Evolutionary conservation across 2,797 vertebrate genomes (phyloP).

Genomic region (Margarornis squamiger): DNA sequence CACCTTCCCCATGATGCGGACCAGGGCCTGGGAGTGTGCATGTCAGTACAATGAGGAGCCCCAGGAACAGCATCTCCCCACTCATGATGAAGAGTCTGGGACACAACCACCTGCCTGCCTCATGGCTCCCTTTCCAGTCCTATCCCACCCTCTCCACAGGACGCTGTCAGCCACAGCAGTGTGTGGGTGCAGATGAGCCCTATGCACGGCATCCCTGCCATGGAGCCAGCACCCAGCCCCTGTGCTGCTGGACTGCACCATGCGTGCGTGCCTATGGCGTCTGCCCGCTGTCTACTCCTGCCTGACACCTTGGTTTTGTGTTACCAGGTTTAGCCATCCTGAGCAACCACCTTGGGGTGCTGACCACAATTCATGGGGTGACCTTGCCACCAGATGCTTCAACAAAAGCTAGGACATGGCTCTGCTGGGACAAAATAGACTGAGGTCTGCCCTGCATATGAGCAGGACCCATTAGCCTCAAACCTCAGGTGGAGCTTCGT

Average conservation of each 20-base stretch:
- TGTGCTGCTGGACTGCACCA: background rate
- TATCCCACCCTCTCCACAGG: background rate
- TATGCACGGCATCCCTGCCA: background rate
- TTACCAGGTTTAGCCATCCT: background rate
- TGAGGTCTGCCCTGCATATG: background rate
- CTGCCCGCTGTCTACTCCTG: background rate
- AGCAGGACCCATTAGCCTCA: background rate
- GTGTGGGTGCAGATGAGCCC: fast-evolving
- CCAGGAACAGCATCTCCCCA: background rate
- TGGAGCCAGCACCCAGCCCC: background rate
- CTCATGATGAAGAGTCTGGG: background rate
- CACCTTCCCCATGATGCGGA: background rate
- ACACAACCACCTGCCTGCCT: background rate
- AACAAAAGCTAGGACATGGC: fast-evolving
- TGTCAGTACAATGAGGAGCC: background rate
- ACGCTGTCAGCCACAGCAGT: fast-evolving
- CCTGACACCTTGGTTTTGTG: background rate
- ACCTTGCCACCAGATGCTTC: background rate
- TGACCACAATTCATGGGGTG: background rate
- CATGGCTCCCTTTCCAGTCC: background rate
- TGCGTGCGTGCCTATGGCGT: fast-evolving
- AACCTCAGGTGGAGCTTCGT: background rate
- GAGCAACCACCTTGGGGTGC: background rate
- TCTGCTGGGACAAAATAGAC: background rate
- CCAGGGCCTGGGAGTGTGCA: fast-evolving